Evolutionary conservation across 2,113 vertebrate species (phyloP), one percentile per base, ranked within the genome.

Genomic region (Sinosuthora webbiana): DNA sequence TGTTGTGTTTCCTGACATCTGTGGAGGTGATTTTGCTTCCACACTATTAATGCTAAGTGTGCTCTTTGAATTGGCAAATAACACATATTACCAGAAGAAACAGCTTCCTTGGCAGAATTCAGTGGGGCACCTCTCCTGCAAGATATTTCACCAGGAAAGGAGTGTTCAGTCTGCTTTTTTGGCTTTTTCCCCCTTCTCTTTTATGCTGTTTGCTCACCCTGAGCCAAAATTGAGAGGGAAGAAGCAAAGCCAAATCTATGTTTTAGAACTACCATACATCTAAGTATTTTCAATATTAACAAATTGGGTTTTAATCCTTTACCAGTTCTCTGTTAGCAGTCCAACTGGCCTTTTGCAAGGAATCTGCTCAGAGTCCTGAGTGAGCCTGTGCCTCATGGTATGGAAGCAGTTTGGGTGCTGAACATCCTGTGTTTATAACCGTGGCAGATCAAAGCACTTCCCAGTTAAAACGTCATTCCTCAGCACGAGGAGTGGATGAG

Each of bases 271-370:
- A 35, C 47, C 52, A 37, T 47, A 9, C 35, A 56, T 56, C 14
- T 20, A 37, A 89, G 70, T 65, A 60, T 63, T 93, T 90, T 62
- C 64, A 45, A 2, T 80, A 63, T 76, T 81, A 91, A 62, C 27
- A 33, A 87, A 49, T 45, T 60, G 35, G 16, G 44, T 76, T 83
- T 19, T 73, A 64, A 44, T 39, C 23, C 63, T 45, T 79, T 50
- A 21, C 25, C 20, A 55, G 27, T 65, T 95, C 41, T 47, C 62
- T 73, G 44, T 57, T 74, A 83, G 56, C 73, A 65, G 41, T 65
- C 83, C 37, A 89, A 2, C 17, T 93, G 78, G 55, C 80, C 50
- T 94, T 94, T 88, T 55, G 3, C 24, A 78, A 87, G 83, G 71
- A 75, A 49, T 93, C 82, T 60, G 55, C 79, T 79, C 45, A 9